Percentiles rank a stretch among this genome's conserved stretches.
Conservation (phyloP, 2,797 vertebrate genomes). For the Sparus aurata region DNA sequence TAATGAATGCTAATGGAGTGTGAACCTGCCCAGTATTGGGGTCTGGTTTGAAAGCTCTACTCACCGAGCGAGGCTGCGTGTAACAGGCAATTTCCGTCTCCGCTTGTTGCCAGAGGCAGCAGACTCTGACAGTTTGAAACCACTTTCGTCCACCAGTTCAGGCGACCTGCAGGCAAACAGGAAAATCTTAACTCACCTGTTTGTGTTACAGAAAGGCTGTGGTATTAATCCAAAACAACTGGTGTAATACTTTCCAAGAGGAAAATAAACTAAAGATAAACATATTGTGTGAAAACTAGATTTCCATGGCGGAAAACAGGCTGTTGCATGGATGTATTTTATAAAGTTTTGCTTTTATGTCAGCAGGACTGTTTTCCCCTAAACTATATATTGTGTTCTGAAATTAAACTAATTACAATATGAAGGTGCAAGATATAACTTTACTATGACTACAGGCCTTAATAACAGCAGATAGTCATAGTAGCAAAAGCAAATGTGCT, state of each 20-base stretch:
- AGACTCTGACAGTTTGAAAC: constrained; percentile 93
- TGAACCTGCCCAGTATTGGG: constrained; percentile 21
- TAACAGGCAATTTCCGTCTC: constrained; percentile 96
- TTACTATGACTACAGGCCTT: background rate
- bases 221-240: constrained; percentile 6
- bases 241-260: background rate
- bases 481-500: background rate
- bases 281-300: background rate
- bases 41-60: constrained; percentile 50
- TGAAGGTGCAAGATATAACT: background rate
- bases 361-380: background rate
- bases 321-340: background rate
- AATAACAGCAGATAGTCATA: background rate
- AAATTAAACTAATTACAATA: background rate
- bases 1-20: constrained; percentile 64
- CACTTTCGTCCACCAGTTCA: constrained; percentile 97
- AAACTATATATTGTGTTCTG: background rate
- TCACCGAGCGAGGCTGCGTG: constrained; percentile 96
- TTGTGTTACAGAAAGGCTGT: constrained; percentile 17
- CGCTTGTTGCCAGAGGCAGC: constrained; percentile 95
- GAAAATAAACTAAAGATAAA: background rate
- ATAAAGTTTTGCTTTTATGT: background rate
- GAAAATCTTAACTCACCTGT: background rate
- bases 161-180: constrained; percentile 85
- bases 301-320: background rate